phyloP scores from a whole-genome alignment of 2,797 vertebrate genomes.

The Neosalanx taihuensis region DNA sequence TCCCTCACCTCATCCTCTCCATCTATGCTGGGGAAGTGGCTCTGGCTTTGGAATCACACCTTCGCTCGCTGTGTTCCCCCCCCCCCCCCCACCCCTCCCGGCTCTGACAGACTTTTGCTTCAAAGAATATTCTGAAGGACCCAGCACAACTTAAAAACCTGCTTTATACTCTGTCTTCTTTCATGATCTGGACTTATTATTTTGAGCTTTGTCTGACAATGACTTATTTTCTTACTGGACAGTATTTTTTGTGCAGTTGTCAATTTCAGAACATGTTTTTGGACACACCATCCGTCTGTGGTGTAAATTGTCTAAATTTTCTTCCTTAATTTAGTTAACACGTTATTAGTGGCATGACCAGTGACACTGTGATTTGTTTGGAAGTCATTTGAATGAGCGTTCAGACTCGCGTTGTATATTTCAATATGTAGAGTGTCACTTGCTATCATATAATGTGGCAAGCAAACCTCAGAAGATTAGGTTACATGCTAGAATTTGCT shows the following conservation, averaged over 20 bases:
- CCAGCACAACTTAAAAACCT: slow-evolving; percentile 41
- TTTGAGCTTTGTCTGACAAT: slow-evolving; percentile 4
- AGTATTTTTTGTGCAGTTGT: slow-evolving; percentile 32
- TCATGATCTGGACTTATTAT: slow-evolving; percentile 39
- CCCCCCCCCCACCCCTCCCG: not conserved
- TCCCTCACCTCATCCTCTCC: slow-evolving; percentile 60
- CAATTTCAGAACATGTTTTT: slow-evolving; percentile 57
- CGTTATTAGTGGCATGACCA: slow-evolving; percentile 11
- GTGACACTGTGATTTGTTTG: slow-evolving; percentile 37
- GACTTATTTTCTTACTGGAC: slow-evolving; percentile 33
- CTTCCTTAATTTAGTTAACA: slow-evolving; percentile 19
- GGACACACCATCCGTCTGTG: slow-evolving; percentile 53
- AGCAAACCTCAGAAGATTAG: slow-evolving; percentile 20
- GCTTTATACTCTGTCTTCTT: slow-evolving; percentile 32
- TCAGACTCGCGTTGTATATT: not conserved
- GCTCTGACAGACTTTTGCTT: slow-evolving; percentile 35
- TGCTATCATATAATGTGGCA: not conserved
- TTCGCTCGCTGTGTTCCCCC: slow-evolving; percentile 22
- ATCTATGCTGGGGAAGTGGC: slow-evolving; percentile 50
- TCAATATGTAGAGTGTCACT: not conserved
- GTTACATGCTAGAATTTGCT: too few relatives aligned
- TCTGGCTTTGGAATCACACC: slow-evolving; percentile 48
- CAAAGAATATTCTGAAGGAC: slow-evolving; percentile 52
- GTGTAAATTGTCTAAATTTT: slow-evolving; percentile 25
- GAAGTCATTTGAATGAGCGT: slow-evolving; percentile 11